A percentile compares a stretch with the other conserved stretches of the same genome.
These are phyloP conservation scores for Petaurus breviceps DNA, from an alignment of 2,113 vertebrate genomes.

Conservation along the genomic window DNA sequence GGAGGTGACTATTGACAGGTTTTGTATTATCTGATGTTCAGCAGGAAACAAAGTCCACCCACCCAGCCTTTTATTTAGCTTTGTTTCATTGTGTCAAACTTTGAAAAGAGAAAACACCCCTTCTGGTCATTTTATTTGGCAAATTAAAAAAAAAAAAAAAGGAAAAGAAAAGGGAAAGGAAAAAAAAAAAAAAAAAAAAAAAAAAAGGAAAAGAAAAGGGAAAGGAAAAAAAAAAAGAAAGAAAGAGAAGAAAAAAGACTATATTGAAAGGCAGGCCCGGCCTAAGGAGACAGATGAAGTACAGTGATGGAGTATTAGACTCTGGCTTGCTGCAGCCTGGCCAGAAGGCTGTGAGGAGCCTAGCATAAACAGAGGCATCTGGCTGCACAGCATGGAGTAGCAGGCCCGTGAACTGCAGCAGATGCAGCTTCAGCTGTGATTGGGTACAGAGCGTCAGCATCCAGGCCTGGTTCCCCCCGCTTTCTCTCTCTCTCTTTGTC, in stretches of 20 bases:
- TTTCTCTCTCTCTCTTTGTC: neutral
- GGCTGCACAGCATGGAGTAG: constrained; percentile 87
- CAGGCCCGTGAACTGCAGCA: constrained; percentile 81
- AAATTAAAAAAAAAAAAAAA: neutral
- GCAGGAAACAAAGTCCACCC: neutral
- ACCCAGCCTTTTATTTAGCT: neutral
- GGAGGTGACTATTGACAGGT: neutral
- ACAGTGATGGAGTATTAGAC: constrained; percentile 67
- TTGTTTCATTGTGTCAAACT: neutral
- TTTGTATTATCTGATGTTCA: rapidly evolving
- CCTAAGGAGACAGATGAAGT: constrained; percentile 78
- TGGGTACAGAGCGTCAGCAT: constrained; percentile 81
- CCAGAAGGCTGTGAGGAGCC: constrained; percentile 83
- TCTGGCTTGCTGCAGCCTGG: constrained; percentile 71
- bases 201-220: neutral
- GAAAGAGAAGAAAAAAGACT: neutral
- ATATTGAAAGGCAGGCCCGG: constrained; percentile 24
- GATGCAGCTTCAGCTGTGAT: constrained; percentile 88
- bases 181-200: neutral
- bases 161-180: neutral
- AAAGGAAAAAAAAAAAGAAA: neutral
- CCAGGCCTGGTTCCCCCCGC: constrained; percentile 78
- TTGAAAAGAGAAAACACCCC: constrained; percentile 12
- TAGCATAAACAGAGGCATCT: constrained; percentile 87
- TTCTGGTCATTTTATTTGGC: constrained; percentile 4